phyloP scores from a whole-genome alignment of 2,797 vertebrate species.

The Centropyge bicolor region DNA sequence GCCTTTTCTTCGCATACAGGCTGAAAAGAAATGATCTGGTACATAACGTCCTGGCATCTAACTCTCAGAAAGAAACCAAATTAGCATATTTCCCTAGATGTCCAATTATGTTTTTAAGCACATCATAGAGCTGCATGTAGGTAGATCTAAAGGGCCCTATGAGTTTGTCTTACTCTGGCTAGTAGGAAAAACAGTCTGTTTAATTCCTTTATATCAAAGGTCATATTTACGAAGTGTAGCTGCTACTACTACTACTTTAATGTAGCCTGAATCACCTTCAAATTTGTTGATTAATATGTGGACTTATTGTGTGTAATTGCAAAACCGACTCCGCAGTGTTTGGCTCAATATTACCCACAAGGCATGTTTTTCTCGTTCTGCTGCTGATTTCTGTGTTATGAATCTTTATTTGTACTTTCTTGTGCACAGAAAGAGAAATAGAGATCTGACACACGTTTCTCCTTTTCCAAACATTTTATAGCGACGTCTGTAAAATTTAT shows the following conservation, averaged over 20 bases:
- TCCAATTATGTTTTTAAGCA: background rate
- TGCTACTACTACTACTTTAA: background rate
- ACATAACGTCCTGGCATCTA: too few relatives aligned
- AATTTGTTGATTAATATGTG: background rate
- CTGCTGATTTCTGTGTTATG: conserved; percentile 38
- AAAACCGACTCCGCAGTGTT: background rate
- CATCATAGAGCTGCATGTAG: background rate
- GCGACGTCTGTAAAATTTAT: conserved; percentile 34
- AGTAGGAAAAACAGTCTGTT: background rate
- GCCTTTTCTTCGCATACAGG: background rate
- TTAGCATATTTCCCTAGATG: background rate
- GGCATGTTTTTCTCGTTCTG: conserved; percentile 28
- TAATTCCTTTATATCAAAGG: background rate
- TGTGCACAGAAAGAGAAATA: conserved; percentile 60
- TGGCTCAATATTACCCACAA: conserved; percentile 26
- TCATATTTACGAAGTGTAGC: background rate
- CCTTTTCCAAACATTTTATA: conserved; percentile 30
- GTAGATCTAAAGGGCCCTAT: background rate
- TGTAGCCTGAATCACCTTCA: background rate
- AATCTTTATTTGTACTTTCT: conserved; percentile 73
- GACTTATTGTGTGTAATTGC: background rate
- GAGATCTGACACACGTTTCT: conserved; percentile 50
- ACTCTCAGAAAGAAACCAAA: too few relatives aligned
- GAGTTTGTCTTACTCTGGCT: background rate
- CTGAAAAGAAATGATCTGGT: too few relatives aligned